Evolutionary conservation across 2,113 vertebrate genomes (phyloP), one percentile per base, ranked within the genome.

Genomic region (Solenodon paradoxus): DNA sequence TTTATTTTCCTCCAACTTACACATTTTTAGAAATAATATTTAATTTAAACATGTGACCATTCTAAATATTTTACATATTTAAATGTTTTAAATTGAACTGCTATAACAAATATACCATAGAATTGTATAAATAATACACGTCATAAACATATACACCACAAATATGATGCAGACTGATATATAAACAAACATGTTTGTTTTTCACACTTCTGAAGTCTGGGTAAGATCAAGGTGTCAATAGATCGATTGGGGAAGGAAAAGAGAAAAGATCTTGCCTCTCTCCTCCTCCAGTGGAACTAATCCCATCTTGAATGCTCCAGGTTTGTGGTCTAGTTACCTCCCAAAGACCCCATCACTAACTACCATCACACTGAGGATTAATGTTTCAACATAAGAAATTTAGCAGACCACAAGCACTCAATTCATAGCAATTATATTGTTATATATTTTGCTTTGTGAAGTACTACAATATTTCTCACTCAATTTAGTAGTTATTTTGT

Each of bases 361-460:
- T 51, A 20, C 22, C 2, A 55, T 51, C 32, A 40, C 32, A 24
- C 28, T 40, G 49, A 32, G 42, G 3, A 80, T 53, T 80, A 57
- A 1, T 28, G 7, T 64, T 55, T 47, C 49, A 74, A 61, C 35
- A 30, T 53, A 72, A 47, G 35, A 35, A 40, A 80, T 86, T 71
- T 38, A 47, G 17, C 22, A 2, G 20, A 9, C 38, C n/a, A 55
- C 19, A 68, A 9, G 64, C 16, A 79, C 59, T 86, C 13, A 40
- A 38, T 72, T 80, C 74, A 72, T 71, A 55, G 17, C 24, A 80
- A 64, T 68, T 61, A 0, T 74, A 64, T 71, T 77, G 61, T 10
- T 57, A 45, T 38, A 40, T 47, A 45, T 74, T 96, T 97, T 94
- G 77, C 19, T 59, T 95, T 96, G 66, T 81, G 28, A 97, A 97